Evolutionary conservation across 2,888 invertebrate genomes (phyloP).

Genomic region (Fragum whitleyi): DNA sequence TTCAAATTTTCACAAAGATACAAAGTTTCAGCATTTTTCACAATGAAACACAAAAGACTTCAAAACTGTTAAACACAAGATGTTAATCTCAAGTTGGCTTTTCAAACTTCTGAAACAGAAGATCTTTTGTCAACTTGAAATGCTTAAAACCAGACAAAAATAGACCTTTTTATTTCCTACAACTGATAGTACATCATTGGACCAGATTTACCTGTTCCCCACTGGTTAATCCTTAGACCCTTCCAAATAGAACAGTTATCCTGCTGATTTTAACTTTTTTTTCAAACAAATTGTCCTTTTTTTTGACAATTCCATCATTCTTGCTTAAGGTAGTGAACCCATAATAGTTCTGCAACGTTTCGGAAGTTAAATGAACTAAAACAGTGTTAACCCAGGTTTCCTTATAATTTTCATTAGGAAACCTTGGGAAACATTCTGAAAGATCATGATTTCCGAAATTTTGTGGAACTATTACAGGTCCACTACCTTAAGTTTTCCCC

Average conservation of each 20-base stretch:
- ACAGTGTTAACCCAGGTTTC: too few species aligned
- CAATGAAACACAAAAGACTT: conserved; percentile 21
- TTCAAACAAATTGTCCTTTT: too few species aligned
- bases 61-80: conserved; percentile 28
- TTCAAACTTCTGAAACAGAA: conserved; percentile 24
- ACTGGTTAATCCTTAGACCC: background rate
- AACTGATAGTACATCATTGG: background rate
- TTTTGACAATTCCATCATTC: too few species aligned
- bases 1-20: conserved; percentile 22
- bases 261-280: too few species aligned
- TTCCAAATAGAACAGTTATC: background rate
- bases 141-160: conserved; percentile 12
- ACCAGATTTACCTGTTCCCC: conserved; percentile 3
- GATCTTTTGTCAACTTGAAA: conserved; percentile 22
- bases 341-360: too few species aligned
- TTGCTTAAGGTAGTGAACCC: too few species aligned
- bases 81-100: conserved; percentile 13
- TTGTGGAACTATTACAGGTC: too few species aligned
- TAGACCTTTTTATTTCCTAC: conserved; percentile 14
- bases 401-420: too few species aligned
- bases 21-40: conserved; percentile 27
- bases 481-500: too few species aligned
- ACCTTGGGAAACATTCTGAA: too few species aligned
- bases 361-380: too few species aligned
- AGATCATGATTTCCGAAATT: too few species aligned